Base-by-base conservation (phyloP, 2,113 vertebrate species). In the Oenanthe melanoleuca region DNA sequence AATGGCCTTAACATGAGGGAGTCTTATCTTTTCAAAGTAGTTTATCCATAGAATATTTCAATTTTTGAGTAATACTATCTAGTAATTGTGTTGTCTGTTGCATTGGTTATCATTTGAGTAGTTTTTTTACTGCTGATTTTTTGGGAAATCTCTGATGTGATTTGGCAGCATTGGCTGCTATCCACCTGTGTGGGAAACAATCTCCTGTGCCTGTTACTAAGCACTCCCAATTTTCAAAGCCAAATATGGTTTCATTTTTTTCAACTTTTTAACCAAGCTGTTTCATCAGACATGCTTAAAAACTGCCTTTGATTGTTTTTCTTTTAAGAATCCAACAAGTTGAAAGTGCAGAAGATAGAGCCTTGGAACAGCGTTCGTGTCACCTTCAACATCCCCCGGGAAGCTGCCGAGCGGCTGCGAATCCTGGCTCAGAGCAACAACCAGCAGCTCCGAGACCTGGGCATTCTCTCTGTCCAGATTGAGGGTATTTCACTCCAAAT, bases 361-460 rank as follows among this genome's bases (percentile, higher is more conserved):
- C 99, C 99, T 0, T 99, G 99, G 99, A 99, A 99, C 97, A 99
- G 99, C 0, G 99, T 99, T 37, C 98, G 99, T 6, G 99, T 99
- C 73, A 99, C 99, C 34, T 99, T 99, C 96, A 99, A 99, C 95
- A 99, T 99, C 96, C 99, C 99, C 87, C 97, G 99, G 16, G 99
- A 99, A 94, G 99, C 99, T 24, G 99, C 99, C 0, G 99, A 99
- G 92, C 98, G 99, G 25, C 98, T 99, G 84, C 97, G 99, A 18
- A 97, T 99, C 85, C 97, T 99, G 95, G 99, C 99, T 63, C 99
- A 99, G 97, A 99, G 98, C 96, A 99, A 99, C 93, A 99, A 99
- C 95, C 99, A 99, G 75, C 99, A 99, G 97, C 99, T 99, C 57
- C 98, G 99, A 79, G 99, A 99, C 87, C 97, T 99, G 95, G 99